Conservation (phyloP, 2,797 vertebrate species). For the Merluccius polli region DNA sequence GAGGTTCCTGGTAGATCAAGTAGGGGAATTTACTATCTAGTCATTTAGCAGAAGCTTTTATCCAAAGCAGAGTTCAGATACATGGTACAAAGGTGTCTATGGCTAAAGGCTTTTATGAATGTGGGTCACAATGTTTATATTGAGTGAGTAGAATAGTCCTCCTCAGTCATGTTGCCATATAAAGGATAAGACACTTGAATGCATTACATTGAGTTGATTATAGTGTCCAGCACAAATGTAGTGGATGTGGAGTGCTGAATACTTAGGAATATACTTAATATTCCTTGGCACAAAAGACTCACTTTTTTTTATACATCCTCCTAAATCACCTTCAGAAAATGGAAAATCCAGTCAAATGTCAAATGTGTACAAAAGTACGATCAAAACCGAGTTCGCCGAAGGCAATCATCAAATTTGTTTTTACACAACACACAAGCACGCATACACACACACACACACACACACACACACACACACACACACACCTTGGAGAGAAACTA, state of each 20-base stretch:
- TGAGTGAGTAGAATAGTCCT: background rate
- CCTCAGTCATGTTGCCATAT: background rate
- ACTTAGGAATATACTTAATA: no score
- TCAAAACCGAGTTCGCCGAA: no score
- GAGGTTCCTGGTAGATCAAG: background rate
- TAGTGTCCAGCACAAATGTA: no score
- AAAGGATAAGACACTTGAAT: no score
- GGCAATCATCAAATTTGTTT: no score
- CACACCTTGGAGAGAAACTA: background rate
- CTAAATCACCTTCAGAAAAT: background rate
- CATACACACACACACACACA: no score
- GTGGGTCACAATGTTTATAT: background rate
- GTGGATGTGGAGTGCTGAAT: background rate
- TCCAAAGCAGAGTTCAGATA: no score
- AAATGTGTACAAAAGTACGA: no score
- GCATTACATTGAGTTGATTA: no score
- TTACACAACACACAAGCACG: background rate
- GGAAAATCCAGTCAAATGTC: background rate
- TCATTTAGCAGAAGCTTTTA: no score
- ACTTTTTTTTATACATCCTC: background rate
- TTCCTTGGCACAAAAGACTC: background rate
- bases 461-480: no score
- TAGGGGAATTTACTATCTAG: background rate
- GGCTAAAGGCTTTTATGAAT: background rate
- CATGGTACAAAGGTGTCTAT: background rate